A percentile compares a stretch with the other conserved stretches of the same genome.
phyloP scores from a whole-genome alignment of 2,113 vertebrate species.

The Lanius ludovicianus region DNA sequence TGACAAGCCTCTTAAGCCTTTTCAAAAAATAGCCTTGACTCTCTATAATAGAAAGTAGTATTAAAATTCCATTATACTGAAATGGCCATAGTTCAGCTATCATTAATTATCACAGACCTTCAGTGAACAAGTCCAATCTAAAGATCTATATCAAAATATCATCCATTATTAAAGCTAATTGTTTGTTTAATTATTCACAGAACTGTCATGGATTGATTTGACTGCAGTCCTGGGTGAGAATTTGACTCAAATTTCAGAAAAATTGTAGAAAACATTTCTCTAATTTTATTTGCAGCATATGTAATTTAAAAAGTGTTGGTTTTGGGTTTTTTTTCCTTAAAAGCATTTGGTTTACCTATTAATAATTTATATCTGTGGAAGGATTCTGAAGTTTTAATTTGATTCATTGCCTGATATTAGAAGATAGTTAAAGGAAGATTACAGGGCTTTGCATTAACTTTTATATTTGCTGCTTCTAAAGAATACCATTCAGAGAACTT shows the following conservation, averaged over 20 bases:
- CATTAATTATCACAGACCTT: slow-evolving; percentile 15
- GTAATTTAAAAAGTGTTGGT: background rate
- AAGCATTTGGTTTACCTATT: background rate
- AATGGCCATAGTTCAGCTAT: slow-evolving; percentile 34
- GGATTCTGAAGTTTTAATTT: background rate
- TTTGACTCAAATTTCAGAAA: background rate
- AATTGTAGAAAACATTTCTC: background rate
- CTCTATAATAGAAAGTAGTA: slow-evolving; percentile 10
- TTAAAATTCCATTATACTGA: slow-evolving; percentile 56
- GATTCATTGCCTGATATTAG: slow-evolving; percentile 29
- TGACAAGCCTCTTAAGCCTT: background rate
- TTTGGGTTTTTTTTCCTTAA: background rate
- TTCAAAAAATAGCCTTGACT: background rate
- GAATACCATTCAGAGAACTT: background rate
- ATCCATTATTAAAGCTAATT: slow-evolving; percentile 65
- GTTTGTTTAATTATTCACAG: slow-evolving; percentile 66
- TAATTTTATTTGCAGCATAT: background rate
- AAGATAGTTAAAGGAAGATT: background rate
- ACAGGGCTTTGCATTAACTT: slow-evolving; percentile 25
- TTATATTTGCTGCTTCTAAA: background rate
- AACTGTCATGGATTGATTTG: slow-evolving; percentile 14
- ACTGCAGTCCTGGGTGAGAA: background rate
- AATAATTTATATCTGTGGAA: background rate
- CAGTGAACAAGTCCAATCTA: slow-evolving; percentile 47
- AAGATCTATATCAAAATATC: slow-evolving; percentile 10